Base-by-base conservation (phyloP, 2,797 vertebrate species). In the Parauchenoglanis ngamensis region DNA sequence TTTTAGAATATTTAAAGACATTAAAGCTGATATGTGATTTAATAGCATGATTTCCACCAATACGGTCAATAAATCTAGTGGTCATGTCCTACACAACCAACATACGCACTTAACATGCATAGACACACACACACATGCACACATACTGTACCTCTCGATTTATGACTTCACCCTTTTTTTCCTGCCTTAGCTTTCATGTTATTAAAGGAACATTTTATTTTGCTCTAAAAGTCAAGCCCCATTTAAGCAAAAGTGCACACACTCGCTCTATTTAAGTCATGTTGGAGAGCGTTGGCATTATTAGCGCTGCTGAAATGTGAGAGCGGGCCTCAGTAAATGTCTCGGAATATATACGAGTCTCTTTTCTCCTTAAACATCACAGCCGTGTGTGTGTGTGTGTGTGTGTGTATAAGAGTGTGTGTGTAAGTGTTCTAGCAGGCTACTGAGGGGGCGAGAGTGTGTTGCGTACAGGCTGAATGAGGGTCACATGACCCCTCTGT, bases 161-260 rank as follows among this genome's bases (percentile, higher is more conserved):
- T 52, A 11, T 3, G 15, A 57, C 28, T 57, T 78, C 56, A 78
- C 52, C 76, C 35, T 75, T 75, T 13, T 12, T 49, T 25, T 46
- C n/a, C n/a, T 86, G 75, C 65, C 68, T n/a, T 86, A 59, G 40
- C 92, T 94, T 92, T 92, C 91, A 91, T 92, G 86, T 93, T 94
- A 94, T 91, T 93, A 93, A 92, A 86, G 78, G 87, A 90, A 92
- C 91, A 52, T 94, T 94, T 95, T 93, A 94, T 93, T 93, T 93
- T 84, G 68, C 92, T 89, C 86, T 93, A 90, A 94, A 95, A 92
- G 92, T 94, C 91, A 67, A 87, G 87, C 90, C 87, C 90, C 90
- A 91, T 93, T 94, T 93, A 92, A 90, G 89, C 89, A 87, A 83
- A 84, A 83, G 28, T 86, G 89, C 88, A 68, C 82, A 72, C 80